These are phyloP conservation scores for Eurois occulta DNA, from an alignment of 2,888 invertebrate genomes.

Conservation along the genomic window DNA sequence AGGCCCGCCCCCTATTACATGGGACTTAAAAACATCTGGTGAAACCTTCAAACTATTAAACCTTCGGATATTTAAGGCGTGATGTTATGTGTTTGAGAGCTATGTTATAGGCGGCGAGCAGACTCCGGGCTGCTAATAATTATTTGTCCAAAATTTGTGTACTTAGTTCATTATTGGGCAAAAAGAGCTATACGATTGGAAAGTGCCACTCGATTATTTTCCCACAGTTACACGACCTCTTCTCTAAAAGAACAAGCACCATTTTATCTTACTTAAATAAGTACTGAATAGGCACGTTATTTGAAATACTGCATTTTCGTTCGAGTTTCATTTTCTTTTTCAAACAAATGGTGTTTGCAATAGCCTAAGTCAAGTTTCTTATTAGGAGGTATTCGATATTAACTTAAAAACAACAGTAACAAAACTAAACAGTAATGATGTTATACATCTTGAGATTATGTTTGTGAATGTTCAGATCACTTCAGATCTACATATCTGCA, in stretches of 20 bases:
- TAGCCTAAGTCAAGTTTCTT: constrained; percentile 3
- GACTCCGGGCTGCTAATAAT: no score
- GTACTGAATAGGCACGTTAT: constrained; percentile 37
- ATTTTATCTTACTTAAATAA: constrained; percentile 53
- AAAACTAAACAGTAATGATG: constrained; percentile 27
- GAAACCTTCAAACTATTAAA: no score
- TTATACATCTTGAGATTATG: constrained; percentile 44
- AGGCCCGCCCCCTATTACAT: not conserved
- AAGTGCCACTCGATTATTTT: constrained; percentile 2
- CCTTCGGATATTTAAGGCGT: not conserved
- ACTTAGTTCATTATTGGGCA: not conserved
- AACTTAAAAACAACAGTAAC: constrained; percentile 39
- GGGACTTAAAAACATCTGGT: not conserved
- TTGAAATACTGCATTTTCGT: constrained; percentile 18
- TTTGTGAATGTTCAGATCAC: constrained; percentile 44
- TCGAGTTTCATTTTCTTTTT: not conserved
- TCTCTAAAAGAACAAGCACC: constrained; percentile 57
- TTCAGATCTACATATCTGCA: constrained; percentile 49
- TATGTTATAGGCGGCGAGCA: not conserved
- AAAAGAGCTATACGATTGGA: constrained; percentile 1
- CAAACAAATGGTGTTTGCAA: constrained; percentile 2
- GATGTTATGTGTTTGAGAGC: not conserved
- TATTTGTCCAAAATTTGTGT: not conserved
- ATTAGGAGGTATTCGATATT: constrained; percentile 9
- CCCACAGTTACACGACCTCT: constrained; percentile 33